Percentiles rank a stretch among this genome's conserved stretches.
phyloP scores from a whole-genome alignment of 2,888 invertebrate genomes.

The Tipula lateralis region DNA sequence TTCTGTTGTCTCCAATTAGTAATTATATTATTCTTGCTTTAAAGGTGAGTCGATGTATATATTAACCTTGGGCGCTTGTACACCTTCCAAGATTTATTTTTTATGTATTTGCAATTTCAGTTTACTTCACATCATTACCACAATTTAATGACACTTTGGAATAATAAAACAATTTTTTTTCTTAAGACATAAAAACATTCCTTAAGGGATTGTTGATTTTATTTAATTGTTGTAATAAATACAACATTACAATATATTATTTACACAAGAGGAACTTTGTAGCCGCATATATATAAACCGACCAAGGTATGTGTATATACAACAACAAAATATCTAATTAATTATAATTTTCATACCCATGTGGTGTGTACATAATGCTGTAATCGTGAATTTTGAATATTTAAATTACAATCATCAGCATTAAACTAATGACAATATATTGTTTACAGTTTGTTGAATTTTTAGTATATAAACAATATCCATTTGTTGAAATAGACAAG shows the following conservation, averaged over 20 bases:
- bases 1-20: conserved; percentile 6
- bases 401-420: background rate
- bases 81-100: background rate
- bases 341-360: background rate
- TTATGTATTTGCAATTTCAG: background rate
- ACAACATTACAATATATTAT: background rate
- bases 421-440: conserved; percentile 6
- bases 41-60: background rate
- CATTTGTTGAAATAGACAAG: background rate
- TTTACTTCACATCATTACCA: conserved; percentile 24
- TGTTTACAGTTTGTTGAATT: background rate
- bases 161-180: background rate
- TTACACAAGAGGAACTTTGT: background rate
- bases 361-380: background rate
- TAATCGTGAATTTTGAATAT: background rate
- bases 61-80: background rate
- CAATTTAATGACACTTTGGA: background rate
- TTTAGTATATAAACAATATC: background rate
- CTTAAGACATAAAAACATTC: background rate
- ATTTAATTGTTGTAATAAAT: background rate
- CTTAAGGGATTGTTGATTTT: background rate
- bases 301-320: background rate
- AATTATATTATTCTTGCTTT: background rate
- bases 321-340: background rate
- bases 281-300: background rate